Evolutionary conservation across 2,113 vertebrate species (phyloP).

Genomic region (Taurulus bubalis): DNA sequence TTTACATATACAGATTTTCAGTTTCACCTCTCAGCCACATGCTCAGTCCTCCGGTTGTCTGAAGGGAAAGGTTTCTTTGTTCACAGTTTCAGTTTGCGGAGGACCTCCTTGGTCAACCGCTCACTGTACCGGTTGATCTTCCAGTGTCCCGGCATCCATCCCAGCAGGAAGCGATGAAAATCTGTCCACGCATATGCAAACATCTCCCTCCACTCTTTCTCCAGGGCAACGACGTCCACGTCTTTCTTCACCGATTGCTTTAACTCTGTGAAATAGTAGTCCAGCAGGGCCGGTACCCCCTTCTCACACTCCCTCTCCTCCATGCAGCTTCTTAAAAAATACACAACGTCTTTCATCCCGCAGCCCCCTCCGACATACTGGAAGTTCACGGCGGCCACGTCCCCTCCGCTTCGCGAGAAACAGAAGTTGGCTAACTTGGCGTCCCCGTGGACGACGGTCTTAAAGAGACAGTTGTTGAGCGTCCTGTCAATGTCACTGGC

Average conservation of each 20-base stretch:
- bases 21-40: not conserved
- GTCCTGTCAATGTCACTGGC: conserved; percentile 74
- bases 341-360: conserved; percentile 85
- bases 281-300: conserved; percentile 69
- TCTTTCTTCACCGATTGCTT: conserved; percentile 52
- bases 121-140: conserved; percentile 82
- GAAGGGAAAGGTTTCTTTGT: not conserved
- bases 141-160: conserved; percentile 84
- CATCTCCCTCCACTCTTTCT: conserved; percentile 83
- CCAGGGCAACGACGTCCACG: conserved; percentile 69
- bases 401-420: conserved; percentile 68
- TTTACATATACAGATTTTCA: not conserved
- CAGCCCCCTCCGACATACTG: conserved; percentile 85
- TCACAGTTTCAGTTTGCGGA: conserved; percentile 67
- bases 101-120: conserved; percentile 76
- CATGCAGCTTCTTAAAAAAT: conserved; percentile 82
- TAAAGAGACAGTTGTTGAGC: conserved; percentile 78
- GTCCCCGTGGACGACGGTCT: conserved; percentile 83
- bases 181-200: conserved; percentile 84
- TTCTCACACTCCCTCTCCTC: conserved; percentile 80
- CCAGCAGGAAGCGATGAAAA: conserved; percentile 83
- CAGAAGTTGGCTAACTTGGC: conserved; percentile 87
- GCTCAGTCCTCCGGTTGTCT: not conserved
- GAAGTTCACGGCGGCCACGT: conserved; percentile 83
- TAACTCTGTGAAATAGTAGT: conserved; percentile 81